Evolutionary conservation across 2,113 vertebrate genomes (phyloP).

Genomic region (Egretta garzetta): DNA sequence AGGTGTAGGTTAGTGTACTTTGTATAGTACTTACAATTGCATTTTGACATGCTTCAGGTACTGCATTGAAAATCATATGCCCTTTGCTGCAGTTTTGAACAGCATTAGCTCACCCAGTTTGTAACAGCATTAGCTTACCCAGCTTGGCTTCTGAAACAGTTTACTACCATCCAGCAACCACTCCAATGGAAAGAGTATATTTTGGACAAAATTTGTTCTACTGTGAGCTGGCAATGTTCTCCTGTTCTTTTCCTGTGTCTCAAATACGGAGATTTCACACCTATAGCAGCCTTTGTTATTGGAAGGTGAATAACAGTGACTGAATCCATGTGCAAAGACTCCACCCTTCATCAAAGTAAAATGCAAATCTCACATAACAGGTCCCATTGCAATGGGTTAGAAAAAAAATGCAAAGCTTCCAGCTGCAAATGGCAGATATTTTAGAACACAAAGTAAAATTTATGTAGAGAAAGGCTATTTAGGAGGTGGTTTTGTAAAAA

Average conservation of each 20-base stretch:
- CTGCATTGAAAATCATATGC: not conserved
- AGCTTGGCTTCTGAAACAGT: not conserved
- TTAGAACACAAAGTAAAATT: not conserved
- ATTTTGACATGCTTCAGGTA: not conserved
- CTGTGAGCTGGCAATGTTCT: not conserved
- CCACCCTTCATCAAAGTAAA: not conserved
- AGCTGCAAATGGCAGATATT: not conserved
- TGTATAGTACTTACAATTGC: not conserved
- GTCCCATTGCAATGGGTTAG: not conserved
- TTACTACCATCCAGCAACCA: not conserved
- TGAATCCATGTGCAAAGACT: not conserved
- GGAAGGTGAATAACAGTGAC: not conserved
- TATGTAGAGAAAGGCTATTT: not conserved
- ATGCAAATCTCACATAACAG: not conserved
- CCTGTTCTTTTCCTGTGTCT: not conserved
- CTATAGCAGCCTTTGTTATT: not conserved
- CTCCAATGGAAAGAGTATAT: not conserved
- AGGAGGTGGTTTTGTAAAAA: not conserved
- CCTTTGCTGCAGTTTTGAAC: not conserved
- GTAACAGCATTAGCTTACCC: not conserved
- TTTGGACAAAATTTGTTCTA: not conserved
- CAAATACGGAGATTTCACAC: not conserved
- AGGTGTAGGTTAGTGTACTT: not conserved
- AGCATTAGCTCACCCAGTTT: fast-evolving
- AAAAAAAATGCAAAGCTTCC: not conserved